Evolutionary conservation across 2,888 invertebrate genomes (phyloP), one percentile per base, ranked within the genome.

Genomic region (Fragum sueziense): DNA sequence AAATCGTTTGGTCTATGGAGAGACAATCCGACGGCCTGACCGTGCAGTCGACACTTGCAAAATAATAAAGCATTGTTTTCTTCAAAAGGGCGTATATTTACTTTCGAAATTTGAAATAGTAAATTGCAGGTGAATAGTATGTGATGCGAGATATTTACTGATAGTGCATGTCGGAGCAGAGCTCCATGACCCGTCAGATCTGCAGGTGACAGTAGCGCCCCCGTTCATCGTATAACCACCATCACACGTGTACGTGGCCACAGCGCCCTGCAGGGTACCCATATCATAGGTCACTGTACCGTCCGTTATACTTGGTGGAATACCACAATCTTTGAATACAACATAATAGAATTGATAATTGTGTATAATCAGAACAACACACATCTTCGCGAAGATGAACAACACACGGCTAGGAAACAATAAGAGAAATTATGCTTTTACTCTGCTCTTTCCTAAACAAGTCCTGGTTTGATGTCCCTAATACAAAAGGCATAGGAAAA

Each of bases 311-410:
- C 14, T 31, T 1, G 68, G 61, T n/a, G 80, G 78, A 9, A 37
- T 67, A 4, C 80, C 80, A 69, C 83, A 83, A 47, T 83, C 83
- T 83, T n/a, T n/a, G n/a, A n/a, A n/a, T n/a, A n/a, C n/a, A n/a
- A n/a, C n/a, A n/a, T n/a, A n/a, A n/a, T n/a, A n/a, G n/a, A 20
- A n/a, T n/a, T 47, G 47, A n/a, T 47, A 20, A 20, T 47, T 20
- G n/a, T n/a, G 20, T 1, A 3, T 47, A 20, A 47, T 6, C 47
- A 47, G 1, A 47, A 17, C 2, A 47, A 2, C 47, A 17, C 47
- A 1, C 17, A 1, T 47, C n/a, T 47, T 47, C 2, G n/a, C 47
- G 47, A 17, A 2, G 20, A 17, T 47, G 6, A 47, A 6, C 17
- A 47, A 47, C 2, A 3, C 2, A n/a, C 6, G 1, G 17, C 6